Evolutionary conservation across 2,888 invertebrate species (phyloP), one percentile per base, ranked within the genome.

Genomic region (Prosapia bicincta): DNA sequence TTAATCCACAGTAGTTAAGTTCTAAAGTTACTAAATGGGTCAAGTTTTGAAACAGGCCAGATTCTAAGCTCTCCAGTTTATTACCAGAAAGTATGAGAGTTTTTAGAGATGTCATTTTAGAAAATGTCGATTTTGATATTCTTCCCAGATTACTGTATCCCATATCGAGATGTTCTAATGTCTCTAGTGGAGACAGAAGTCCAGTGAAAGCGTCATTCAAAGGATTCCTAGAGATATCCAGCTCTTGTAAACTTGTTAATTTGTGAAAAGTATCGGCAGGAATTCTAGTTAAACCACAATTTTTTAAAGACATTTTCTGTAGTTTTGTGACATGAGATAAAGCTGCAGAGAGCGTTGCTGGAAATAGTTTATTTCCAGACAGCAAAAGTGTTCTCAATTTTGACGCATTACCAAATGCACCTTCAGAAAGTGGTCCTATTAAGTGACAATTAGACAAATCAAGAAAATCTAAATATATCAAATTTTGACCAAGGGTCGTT

Each of bases 221-320:
- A 0, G 92, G 92, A 83, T 92, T 92, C 81, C 90, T 87, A 0
- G 92, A 92, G 82, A 92, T 90, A 81, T 92, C 92, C 54, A 92
- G 85, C 82, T 91, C 91, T 80, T 89, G 87, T 23, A 92, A 86
- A 81, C 90, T 87, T 80, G 89, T 89, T 77, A 92, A 89, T 20
- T 89, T 88, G 80, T 90, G 88, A 82, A 92, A 91, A 26, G 90
- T 90, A 69, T 82, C 80, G 79, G 90, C 88, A 0, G 92, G 92
- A 43, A 92, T 84, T 75, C 88, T 88, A 24, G 87, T 87, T 15
- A 92, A 85, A 7, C 89, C 89, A 81, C 92, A 92, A 81, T 91
- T 89, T 81, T 90, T 90, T 80, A 92, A 84, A 77, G 91, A 91
- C 30, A 92, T 84, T 83, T 88, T 89, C 82, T 91, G 90, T 66